Conservation (phyloP, 1,140 invertebrate genomes). For the Zaprionus ghesquierei region DNA sequence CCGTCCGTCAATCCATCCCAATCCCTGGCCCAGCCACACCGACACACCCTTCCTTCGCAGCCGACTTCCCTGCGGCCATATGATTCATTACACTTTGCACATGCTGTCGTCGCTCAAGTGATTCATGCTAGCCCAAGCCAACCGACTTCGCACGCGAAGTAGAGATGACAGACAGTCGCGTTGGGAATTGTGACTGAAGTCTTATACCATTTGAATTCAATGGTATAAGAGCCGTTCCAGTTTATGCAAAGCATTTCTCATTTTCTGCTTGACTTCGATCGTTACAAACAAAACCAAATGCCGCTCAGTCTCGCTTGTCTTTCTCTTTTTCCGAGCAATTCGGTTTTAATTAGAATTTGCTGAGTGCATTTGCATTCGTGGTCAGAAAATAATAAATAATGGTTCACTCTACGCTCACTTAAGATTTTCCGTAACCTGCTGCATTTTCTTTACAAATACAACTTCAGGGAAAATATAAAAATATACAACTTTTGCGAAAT, state of each 20-base stretch:
- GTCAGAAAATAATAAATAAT: background rate
- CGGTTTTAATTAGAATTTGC: background rate
- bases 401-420: background rate
- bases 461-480: background rate
- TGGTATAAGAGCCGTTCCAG: background rate
- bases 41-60: conserved; percentile 8
- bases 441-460: background rate
- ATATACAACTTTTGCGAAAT: background rate
- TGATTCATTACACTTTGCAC: conserved; percentile 64
- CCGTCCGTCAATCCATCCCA: background rate
- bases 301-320: background rate
- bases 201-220: background rate
- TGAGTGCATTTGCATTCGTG: background rate
- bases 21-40: background rate
- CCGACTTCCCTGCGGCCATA: conserved; percentile 15
- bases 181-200: background rate
- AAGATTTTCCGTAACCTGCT: background rate
- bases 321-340: background rate
- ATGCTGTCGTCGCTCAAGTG: conserved; percentile 51
- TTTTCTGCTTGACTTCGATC: background rate
- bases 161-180: background rate
- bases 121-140: conserved; percentile 52
- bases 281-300: background rate
- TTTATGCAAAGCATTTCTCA: background rate
- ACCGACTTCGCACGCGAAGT: conserved; percentile 50